Conservation (phyloP, 2,797 vertebrate genomes). For the Toxotes lorentzi region DNA sequence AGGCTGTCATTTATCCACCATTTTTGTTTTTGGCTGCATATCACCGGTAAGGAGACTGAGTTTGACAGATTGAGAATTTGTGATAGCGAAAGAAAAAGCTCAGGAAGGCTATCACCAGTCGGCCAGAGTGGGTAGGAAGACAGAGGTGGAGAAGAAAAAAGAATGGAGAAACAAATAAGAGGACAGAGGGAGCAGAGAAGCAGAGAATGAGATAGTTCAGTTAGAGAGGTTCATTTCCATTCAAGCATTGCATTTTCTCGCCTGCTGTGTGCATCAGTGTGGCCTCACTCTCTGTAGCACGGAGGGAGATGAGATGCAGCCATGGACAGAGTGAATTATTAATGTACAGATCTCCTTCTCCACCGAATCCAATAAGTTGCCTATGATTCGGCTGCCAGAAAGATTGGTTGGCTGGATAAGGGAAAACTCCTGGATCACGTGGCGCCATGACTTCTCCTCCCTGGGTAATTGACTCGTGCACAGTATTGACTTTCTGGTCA, state of each 20-base stretch:
- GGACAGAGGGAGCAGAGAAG: constrained; percentile 34
- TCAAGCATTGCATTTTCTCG: constrained; percentile 58
- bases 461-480: constrained; percentile 78
- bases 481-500: constrained; percentile 81
- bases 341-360: constrained; percentile 79
- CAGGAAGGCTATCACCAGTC: constrained; percentile 52
- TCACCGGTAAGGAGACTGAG: background rate
- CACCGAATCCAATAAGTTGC: constrained; percentile 77
- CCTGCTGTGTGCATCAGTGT: constrained; percentile 41
- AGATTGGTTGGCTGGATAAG: constrained; percentile 72
- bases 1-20: constrained; percentile 32
- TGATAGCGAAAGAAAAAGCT: constrained; percentile 37
- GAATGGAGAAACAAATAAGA: constrained; percentile 56
- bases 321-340: constrained; percentile 81
- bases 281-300: constrained; percentile 46
- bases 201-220: constrained; percentile 55
- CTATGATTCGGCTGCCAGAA: constrained; percentile 80
- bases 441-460: constrained; percentile 55
- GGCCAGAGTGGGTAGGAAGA: constrained; percentile 50
- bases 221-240: constrained; percentile 71
- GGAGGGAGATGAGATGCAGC: constrained; percentile 64
- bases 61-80: constrained; percentile 46
- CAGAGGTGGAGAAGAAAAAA: constrained; percentile 6
- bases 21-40: constrained; percentile 30
- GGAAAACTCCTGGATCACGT: constrained; percentile 60